These are phyloP conservation scores for Drosophila greeni DNA, from an alignment of 2,888 invertebrate genomes.

Conservation along the genomic window DNA sequence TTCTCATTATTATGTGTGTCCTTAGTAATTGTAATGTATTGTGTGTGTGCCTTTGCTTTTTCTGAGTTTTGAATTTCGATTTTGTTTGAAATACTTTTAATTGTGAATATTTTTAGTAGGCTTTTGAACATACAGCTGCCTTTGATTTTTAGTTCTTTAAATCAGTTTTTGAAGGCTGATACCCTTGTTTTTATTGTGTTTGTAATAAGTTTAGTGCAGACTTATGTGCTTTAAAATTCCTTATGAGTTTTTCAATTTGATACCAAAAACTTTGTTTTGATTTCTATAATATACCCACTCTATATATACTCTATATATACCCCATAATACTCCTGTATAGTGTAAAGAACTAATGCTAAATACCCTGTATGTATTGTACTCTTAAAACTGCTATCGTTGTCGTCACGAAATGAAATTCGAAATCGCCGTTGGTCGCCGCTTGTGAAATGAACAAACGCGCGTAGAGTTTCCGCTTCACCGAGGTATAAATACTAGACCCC, in stretches of 20 bases:
- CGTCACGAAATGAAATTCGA: constrained; percentile 51
- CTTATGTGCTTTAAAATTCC: too few relatives aligned
- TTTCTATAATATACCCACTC: too few relatives aligned
- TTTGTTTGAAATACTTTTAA: constrained; percentile 5
- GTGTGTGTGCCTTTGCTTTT: constrained; percentile 23
- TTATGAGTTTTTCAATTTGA: too few relatives aligned
- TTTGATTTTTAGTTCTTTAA: too few relatives aligned
- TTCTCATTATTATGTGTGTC: constrained; percentile 16
- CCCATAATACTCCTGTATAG: constrained; percentile 17
- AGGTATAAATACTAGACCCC: constrained; percentile 71
- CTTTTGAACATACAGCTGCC: too few relatives aligned
- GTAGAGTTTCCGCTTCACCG: constrained; percentile 79
- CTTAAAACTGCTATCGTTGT: constrained; percentile 67
- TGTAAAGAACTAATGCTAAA: constrained; percentile 60
- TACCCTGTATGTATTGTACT: constrained; percentile 60
- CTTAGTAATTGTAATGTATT: constrained; percentile 14
- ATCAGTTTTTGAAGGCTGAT: too few relatives aligned
- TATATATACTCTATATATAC: not conserved
- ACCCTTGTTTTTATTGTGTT: too few relatives aligned
- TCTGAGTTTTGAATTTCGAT: constrained; percentile 2
- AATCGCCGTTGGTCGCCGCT: constrained; percentile 62
- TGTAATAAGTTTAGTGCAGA: too few relatives aligned
- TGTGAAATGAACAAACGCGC: constrained; percentile 36
- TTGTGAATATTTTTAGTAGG: constrained; percentile 20
- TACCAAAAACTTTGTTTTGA: too few relatives aligned